Evolutionary conservation across 2,797 vertebrate genomes (phyloP).

Genomic region (Eremophila alpestris): DNA sequence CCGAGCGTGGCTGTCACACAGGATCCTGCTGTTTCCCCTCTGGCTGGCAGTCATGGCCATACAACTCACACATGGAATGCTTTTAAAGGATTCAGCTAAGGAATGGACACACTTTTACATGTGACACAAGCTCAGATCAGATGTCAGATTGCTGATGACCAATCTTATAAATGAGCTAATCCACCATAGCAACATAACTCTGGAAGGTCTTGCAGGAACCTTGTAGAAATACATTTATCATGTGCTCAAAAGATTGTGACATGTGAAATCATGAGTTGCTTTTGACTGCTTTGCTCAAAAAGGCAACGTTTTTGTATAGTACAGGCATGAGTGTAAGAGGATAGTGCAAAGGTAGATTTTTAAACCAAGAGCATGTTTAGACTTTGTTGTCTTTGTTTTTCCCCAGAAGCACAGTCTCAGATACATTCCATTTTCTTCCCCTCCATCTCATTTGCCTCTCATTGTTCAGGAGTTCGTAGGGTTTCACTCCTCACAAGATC

Average conservation of each 20-base stretch:
- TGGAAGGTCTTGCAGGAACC: background rate
- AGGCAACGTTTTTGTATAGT: background rate
- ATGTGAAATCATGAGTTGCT: background rate
- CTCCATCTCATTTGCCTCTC: constrained; percentile 17
- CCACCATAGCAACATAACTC: background rate
- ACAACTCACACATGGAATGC: background rate
- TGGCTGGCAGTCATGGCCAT: background rate
- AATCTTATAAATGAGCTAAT: background rate
- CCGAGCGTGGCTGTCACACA: background rate
- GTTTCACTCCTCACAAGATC: constrained; percentile 50
- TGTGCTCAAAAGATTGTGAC: background rate
- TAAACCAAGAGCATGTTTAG: background rate
- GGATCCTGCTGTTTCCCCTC: background rate
- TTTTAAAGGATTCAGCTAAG: constrained; percentile 47
- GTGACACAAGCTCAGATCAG: background rate
- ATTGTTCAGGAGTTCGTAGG: constrained; percentile 37
- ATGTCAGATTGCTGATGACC: constrained; percentile 1
- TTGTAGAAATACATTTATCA: background rate
- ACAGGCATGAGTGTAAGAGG: background rate
- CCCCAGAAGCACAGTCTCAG: background rate
- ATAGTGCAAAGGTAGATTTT: background rate
- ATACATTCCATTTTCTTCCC: background rate
- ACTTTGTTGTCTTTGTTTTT: constrained; percentile 10
- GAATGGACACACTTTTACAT: background rate
- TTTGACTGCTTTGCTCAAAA: background rate